Conservation (phyloP, 2,888 invertebrate genomes). For the Patella pellucida region DNA sequence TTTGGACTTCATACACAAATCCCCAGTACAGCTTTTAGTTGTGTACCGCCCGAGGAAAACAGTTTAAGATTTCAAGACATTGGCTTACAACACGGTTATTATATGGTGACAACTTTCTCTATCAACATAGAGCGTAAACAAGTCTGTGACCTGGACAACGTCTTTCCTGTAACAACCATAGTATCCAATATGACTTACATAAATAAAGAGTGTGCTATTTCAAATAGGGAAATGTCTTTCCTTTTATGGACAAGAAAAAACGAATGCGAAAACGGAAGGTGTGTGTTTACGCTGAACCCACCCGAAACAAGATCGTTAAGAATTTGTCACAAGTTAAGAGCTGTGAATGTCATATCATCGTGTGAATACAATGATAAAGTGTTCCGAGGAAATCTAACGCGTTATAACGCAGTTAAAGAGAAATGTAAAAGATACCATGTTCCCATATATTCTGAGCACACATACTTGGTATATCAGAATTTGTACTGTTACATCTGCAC, state of each 20-base stretch:
- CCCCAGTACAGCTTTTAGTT: not conserved
- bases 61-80: not conserved
- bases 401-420: not conserved
- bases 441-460: not conserved
- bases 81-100: conserved; percentile 6
- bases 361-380: conserved; percentile 10
- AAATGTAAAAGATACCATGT: not conserved
- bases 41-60: not conserved
- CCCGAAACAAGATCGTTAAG: conserved; percentile 2
- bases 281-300: not conserved
- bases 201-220: not conserved
- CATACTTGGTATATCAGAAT: conserved; percentile 27
- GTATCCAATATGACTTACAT: not conserved
- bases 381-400: not conserved
- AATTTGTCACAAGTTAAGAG: conserved; percentile 9
- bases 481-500: conserved; percentile 37
- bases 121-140: not conserved
- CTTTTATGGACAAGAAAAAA: not conserved
- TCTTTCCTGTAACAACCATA: not conserved
- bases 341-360: not conserved
- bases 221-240: not conserved
- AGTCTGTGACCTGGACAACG: not conserved
- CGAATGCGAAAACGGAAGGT: not conserved
- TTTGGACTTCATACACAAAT: not conserved
- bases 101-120: not conserved